These are phyloP conservation scores for Prinia subflava DNA, from an alignment of 2,113 vertebrate genomes.

Conservation along the genomic window DNA sequence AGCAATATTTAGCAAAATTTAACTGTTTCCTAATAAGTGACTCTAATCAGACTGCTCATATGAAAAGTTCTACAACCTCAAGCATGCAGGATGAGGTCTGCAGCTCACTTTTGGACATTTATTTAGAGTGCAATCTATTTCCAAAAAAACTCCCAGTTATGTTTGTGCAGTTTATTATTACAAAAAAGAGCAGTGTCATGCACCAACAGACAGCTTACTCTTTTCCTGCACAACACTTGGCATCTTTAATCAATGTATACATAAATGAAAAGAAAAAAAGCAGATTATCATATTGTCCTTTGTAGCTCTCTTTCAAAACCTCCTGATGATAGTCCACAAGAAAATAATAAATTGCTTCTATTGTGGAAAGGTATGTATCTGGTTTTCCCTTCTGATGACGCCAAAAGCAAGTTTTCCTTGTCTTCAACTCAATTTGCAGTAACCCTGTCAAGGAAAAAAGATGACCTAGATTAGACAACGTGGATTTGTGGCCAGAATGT, in stretches of 20 bases:
- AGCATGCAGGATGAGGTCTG: not conserved
- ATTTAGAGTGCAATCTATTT: not conserved
- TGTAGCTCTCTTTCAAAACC: conserved; percentile 80
- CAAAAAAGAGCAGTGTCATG: not conserved
- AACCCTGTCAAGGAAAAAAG: conserved; percentile 75
- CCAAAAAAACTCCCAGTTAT: not conserved
- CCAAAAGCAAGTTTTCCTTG: conserved; percentile 96
- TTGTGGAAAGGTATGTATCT: conserved; percentile 92
- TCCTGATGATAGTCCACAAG: conserved; percentile 88
- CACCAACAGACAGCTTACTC: conserved; percentile 45
- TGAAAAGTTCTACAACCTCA: not conserved
- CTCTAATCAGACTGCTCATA: not conserved
- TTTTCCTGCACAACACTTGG: conserved; percentile 79
- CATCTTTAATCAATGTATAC: conserved; percentile 87
- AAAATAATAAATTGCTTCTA: conserved; percentile 98
- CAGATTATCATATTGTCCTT: conserved; percentile 93
- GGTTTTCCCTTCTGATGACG: conserved; percentile 93
- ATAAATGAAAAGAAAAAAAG: conserved; percentile 97
- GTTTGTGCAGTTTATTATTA: not conserved
- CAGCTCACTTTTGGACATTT: not conserved
- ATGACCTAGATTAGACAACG: not conserved
- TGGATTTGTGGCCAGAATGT: not conserved
- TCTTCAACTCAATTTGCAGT: conserved; percentile 89
- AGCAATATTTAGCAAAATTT: not conserved
- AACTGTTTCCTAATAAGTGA: not conserved